Evolutionary conservation across 2,113 vertebrate genomes (phyloP), one percentile per base, ranked within the genome.

Genomic region (Oryzias melastigma): DNA sequence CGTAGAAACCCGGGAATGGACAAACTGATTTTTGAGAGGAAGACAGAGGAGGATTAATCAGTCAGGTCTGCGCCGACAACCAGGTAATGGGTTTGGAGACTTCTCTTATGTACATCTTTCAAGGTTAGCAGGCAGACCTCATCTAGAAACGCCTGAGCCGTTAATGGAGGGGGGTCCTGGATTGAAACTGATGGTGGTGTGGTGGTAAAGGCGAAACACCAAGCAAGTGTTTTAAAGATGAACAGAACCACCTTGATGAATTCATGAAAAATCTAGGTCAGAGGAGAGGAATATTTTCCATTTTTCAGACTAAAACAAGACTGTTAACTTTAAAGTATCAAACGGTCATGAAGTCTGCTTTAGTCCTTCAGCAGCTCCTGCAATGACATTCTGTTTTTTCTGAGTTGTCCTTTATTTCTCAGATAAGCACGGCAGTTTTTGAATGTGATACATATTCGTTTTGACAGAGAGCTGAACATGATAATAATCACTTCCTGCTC

Each of bases 1-100:
- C 69, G 58, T 84, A 68, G 67, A 82, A 78, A 77, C 85, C 73
- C 65, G 78, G 67, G 71, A 84, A 77, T 66, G 78, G 78, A 62
- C 71, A 55, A 45, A 64, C 60, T 1, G 16, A n/a, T 68, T 61
- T 69, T 69, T 65, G 51, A 48, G 49, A 4, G 52, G 46, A 20
- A 48, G 47, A 68, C 52, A 17, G 35, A 49, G 24, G 18, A 50
- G 44, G 68, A 71, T 78, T 81, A 80, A 86, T 83, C 68, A 74
- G 77, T 79, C 63, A 75, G 77, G 74, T 65, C 54, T 4, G 44
- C 3, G 67, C 3, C 65, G 76, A 68, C 64, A 68, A 75, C 10
- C 7, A 71, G 66, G 58, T 83, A 83, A 83, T 85, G 65, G 78
- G 50, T 75, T 67, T 75, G 59, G 77, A 79, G 54, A 62, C 65